These are phyloP conservation scores for Idaea biselata DNA, from an alignment of 2,888 invertebrate species.

Conservation along the genomic window DNA sequence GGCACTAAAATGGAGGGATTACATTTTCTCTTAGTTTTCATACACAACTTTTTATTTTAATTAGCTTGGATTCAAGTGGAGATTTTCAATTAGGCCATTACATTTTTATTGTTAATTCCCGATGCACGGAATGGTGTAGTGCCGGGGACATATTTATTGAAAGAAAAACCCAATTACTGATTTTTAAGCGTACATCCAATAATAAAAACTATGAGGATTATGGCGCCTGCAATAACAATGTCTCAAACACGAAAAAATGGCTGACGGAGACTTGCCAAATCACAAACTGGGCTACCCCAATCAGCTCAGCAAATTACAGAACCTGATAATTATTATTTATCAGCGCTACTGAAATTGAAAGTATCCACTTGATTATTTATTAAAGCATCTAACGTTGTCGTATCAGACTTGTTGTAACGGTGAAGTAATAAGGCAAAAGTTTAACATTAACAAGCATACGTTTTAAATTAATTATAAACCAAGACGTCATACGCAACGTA, in stretches of 20 bases:
- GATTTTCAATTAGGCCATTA: background rate
- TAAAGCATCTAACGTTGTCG: conserved; percentile 3
- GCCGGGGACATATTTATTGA: background rate
- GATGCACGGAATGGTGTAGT: background rate
- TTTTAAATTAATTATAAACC: background rate
- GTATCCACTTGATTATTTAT: background rate
- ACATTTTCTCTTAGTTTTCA: conserved; percentile 39
- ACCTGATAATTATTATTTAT: too few relatives aligned
- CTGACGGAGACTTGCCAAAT: too few relatives aligned
- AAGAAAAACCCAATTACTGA: background rate
- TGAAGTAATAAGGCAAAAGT: background rate
- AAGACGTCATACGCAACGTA: background rate
- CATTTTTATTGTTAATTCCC: background rate
- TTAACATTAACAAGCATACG: background rate
- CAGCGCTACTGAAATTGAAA: background rate
- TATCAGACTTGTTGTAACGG: background rate
- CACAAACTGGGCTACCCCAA: too few relatives aligned
- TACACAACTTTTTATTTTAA: conserved; percentile 19
- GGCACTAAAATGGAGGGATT: conserved; percentile 75
- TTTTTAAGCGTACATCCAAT: background rate
- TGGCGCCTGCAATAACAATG: too few relatives aligned
- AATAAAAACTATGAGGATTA: too few relatives aligned
- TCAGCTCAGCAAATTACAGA: too few relatives aligned
- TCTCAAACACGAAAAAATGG: too few relatives aligned
- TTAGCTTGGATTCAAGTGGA: background rate